Conservation (phyloP, 1,140 invertebrate genomes). For the Drosophila sucinea region DNA sequence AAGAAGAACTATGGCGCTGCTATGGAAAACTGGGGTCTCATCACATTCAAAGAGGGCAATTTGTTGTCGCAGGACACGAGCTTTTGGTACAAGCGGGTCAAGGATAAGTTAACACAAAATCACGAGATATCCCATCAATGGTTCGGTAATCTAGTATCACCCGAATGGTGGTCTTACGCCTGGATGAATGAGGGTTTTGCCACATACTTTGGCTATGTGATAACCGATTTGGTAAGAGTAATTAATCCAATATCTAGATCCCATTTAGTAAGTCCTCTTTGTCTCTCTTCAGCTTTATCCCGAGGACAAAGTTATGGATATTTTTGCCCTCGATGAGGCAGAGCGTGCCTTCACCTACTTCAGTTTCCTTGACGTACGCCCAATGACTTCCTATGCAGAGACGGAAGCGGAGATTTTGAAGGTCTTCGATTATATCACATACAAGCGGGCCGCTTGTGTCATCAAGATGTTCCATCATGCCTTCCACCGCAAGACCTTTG, state of each 20-base stretch:
- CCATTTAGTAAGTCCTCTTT: background rate
- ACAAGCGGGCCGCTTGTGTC: constrained; percentile 86
- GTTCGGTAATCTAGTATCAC: constrained; percentile 89
- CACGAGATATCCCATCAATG: constrained; percentile 89
- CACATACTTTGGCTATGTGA: constrained; percentile 87
- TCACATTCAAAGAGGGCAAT: constrained; percentile 86
- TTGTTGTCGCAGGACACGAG: constrained; percentile 26
- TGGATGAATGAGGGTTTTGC: constrained; percentile 88
- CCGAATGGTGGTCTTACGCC: constrained; percentile 83
- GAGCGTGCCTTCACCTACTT: constrained; percentile 69
- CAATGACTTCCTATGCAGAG: constrained; percentile 88
- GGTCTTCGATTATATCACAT: constrained; percentile 92
- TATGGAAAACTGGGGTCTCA: constrained; percentile 94
- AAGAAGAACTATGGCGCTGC: constrained; percentile 91
- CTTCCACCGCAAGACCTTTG: constrained; percentile 77
- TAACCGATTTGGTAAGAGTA: constrained; percentile 81
- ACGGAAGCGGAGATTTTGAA: constrained; percentile 89
- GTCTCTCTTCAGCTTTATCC: constrained; percentile 84
- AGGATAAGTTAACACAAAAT: constrained; percentile 80
- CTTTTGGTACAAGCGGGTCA: constrained; percentile 37
- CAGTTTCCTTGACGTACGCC: constrained; percentile 86
- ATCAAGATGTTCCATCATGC: constrained; percentile 84
- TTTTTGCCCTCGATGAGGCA: constrained; percentile 87
- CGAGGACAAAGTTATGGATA: constrained; percentile 89
- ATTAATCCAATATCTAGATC: constrained; percentile 84